Evolutionary conservation across 2,888 invertebrate genomes (phyloP).

Genomic region (Xestia c-nigrum): DNA sequence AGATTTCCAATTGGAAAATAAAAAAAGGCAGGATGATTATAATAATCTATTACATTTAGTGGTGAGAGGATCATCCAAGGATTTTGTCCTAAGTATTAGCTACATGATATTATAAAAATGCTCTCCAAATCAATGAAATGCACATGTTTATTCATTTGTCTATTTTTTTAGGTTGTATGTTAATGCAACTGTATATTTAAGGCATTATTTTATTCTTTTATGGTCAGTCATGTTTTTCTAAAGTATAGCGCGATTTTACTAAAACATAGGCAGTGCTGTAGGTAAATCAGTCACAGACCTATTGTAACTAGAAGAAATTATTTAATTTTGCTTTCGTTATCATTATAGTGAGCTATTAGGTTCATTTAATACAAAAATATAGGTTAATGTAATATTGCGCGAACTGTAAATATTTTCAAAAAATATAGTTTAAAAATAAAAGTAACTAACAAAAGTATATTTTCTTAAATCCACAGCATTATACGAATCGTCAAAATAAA

Average conservation of each 20-base stretch:
- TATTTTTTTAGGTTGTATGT: too few relatives aligned
- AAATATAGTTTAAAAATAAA: too few relatives aligned
- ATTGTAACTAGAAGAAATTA: not conserved
- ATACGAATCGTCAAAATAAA: not conserved
- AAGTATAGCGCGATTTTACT: too few relatives aligned
- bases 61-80: not conserved
- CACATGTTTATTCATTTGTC: not conserved
- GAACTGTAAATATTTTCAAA: not conserved
- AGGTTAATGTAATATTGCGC: too few relatives aligned
- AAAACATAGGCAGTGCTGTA: not conserved
- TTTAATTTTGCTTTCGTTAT: not conserved
- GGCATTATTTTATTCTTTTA: not conserved
- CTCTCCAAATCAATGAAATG: not conserved
- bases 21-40: not conserved
- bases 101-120: not conserved
- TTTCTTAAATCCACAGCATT: not conserved
- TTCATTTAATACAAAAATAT: constrained; percentile 5
- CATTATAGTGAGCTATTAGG: not conserved
- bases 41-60: not conserved
- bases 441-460: not conserved
- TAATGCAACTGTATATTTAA: not conserved
- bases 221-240: not conserved
- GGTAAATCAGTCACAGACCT: not conserved
- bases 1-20: too few relatives aligned
- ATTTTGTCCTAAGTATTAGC: not conserved